Conservation (phyloP, 2,113 vertebrate genomes). For the Sminthopsis crassicaudata region DNA sequence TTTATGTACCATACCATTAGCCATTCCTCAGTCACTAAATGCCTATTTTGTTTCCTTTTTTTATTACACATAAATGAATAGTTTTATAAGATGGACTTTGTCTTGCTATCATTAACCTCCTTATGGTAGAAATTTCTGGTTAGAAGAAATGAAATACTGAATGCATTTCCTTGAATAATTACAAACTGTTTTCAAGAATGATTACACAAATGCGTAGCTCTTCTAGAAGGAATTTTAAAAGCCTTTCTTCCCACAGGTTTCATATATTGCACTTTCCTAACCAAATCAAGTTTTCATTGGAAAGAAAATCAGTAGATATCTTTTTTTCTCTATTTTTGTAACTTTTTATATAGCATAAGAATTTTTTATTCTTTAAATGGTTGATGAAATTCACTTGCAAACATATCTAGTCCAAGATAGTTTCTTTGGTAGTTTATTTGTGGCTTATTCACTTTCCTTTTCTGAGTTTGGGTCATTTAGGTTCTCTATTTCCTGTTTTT, state of each 20-base stretch:
- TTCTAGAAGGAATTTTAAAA: neutral
- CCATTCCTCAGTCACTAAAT: neutral
- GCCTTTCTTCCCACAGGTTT: neutral
- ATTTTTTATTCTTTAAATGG: neutral
- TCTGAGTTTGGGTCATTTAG: neutral
- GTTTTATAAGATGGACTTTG: neutral
- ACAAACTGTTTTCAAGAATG: neutral
- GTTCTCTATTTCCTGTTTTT: neutral
- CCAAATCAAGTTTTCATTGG: neutral
- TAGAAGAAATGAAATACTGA: neutral
- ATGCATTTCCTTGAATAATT: neutral
- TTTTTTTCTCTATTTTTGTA: neutral
- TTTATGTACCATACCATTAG: neutral
- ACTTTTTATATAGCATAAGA: neutral
- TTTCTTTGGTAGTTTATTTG: neutral
- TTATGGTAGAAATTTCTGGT: neutral
- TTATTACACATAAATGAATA: neutral
- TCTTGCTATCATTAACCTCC: neutral
- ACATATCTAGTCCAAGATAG: neutral
- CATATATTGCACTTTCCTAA: neutral
- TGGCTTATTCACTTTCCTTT: neutral
- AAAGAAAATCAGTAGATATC: neutral
- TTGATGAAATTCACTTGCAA: neutral
- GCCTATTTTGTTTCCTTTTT: neutral
- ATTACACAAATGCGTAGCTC: neutral